Base-by-base conservation (phyloP, 2,888 invertebrate species). In the Steinernema hermaphroditum region DNA sequence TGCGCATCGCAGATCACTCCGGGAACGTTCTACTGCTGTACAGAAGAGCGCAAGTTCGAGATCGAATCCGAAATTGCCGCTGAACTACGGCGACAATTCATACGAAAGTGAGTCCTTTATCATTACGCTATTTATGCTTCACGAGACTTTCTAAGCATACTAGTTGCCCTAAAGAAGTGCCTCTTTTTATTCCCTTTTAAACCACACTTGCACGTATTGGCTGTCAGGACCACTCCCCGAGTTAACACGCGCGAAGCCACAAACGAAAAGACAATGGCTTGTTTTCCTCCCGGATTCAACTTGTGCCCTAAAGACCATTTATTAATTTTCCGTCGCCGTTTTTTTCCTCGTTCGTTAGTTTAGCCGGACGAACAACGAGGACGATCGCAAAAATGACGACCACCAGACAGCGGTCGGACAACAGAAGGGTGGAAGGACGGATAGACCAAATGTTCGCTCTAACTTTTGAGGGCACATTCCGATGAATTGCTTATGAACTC, bases 1-100 rank as follows among this genome's bases (percentile, higher is more conserved):
- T 78, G 78, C 37, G 78, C 76, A 22, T 78, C 78, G 8, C 34
- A 70, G 41, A 76, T 78, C 44, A 78, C 76, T 12, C 50, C 43
- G 1, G 76, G 77, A 37, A 68, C 78, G n/a, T 78, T 71, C 54
- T 78, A 76, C 44, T 78, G 78, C 69, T 78, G 78, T 57, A 76
- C 75, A 16, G 44, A 57, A 49, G 72, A 68, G 22, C 62, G 72
- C 22, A 57, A 69, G 43, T 62, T 50, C 8, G 74, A 76, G 29
- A 43, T 75, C 62, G 74, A 75, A 12, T 68, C 71, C n/a, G 74
- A 76, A 27, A 62, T 76, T 27, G 70, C 72, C 22, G 69, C 75
- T 16, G 74, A 76, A 41, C 41, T 34, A 14, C 62, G 78, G 62
- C 19, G 71, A 43, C 69, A 74, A 50, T 78, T 78, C 50, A 46